Evolutionary conservation across 2,888 invertebrate species (phyloP).

Genomic region (Tupiocoris notatus): DNA sequence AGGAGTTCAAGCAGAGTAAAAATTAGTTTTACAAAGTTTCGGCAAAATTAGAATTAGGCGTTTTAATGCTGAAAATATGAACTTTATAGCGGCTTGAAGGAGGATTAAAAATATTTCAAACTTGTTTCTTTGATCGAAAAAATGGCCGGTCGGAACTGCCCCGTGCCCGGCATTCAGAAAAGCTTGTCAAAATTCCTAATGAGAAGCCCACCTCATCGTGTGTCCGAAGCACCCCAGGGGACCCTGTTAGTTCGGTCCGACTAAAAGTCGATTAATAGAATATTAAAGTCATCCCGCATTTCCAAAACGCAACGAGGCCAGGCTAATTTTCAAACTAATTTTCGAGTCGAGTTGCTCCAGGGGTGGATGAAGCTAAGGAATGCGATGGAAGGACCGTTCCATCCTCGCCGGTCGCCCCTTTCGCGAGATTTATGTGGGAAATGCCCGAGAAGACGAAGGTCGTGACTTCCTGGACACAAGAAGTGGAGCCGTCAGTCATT

Average conservation of each 20-base stretch:
- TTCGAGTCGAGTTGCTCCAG: background rate
- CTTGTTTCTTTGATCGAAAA: too few relatives aligned
- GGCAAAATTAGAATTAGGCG: background rate
- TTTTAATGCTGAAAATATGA: too few relatives aligned
- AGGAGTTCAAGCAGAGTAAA: background rate
- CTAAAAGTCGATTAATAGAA: background rate
- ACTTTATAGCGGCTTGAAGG: too few relatives aligned
- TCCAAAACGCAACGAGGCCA: background rate
- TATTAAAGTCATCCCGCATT: background rate
- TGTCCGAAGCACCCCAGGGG: background rate
- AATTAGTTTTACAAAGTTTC: background rate
- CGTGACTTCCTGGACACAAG: slow-evolving; percentile 30
- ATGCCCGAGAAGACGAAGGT: slow-evolving; percentile 12
- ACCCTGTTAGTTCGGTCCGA: background rate
- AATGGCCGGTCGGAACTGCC: too few relatives aligned
- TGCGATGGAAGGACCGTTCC: background rate
- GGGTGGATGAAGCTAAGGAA: background rate
- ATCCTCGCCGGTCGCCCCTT: background rate
- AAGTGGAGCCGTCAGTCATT: slow-evolving; percentile 27
- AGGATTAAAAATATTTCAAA: too few relatives aligned
- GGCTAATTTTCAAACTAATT: background rate
- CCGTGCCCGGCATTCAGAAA: too few relatives aligned
- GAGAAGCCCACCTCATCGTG: background rate
- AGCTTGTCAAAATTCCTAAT: background rate
- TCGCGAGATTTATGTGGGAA: slow-evolving; percentile 32